Evolutionary conservation across 2,888 invertebrate genomes (phyloP).

Genomic region (Lycia hirtaria): DNA sequence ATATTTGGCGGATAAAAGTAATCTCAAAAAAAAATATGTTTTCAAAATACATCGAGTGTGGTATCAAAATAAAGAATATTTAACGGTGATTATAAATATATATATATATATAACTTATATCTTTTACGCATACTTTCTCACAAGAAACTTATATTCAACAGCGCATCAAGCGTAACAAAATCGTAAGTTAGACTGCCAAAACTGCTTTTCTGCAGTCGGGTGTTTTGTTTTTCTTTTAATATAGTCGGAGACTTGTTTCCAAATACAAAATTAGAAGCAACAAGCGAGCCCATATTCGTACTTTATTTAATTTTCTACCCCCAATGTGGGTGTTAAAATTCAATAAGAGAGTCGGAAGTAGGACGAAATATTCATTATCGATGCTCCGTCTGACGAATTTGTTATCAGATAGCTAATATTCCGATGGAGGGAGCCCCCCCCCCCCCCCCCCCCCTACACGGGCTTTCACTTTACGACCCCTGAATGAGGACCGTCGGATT

Average conservation of each 20-base stretch:
- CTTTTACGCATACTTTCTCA: too few species aligned
- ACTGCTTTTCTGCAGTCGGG: background rate
- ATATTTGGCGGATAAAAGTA: too few species aligned
- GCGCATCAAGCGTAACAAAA: too few species aligned
- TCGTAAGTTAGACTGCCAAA: too few species aligned
- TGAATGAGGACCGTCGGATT: background rate
- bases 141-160: too few species aligned
- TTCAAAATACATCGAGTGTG: too few species aligned
- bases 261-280: slow-evolving; percentile 31
- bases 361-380: slow-evolving; percentile 62
- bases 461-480: slow-evolving; percentile 21
- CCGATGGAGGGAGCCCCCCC: slow-evolving; percentile 63
- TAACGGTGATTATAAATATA: too few species aligned
- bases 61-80: too few species aligned
- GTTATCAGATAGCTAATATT: slow-evolving; percentile 73
- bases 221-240: background rate
- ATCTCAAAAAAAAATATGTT: too few species aligned
- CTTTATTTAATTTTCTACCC: slow-evolving; percentile 40
- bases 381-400: slow-evolving; percentile 63
- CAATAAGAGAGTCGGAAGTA: slow-evolving; percentile 52
- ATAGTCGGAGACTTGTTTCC: slow-evolving; percentile 7
- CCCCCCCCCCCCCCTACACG: too few species aligned
- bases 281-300: slow-evolving; percentile 37
- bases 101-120: too few species aligned
- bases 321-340: slow-evolving; percentile 50